Evolutionary conservation across 2,888 invertebrate species (phyloP).

Genomic region (Nipponacmea schrenckii): DNA sequence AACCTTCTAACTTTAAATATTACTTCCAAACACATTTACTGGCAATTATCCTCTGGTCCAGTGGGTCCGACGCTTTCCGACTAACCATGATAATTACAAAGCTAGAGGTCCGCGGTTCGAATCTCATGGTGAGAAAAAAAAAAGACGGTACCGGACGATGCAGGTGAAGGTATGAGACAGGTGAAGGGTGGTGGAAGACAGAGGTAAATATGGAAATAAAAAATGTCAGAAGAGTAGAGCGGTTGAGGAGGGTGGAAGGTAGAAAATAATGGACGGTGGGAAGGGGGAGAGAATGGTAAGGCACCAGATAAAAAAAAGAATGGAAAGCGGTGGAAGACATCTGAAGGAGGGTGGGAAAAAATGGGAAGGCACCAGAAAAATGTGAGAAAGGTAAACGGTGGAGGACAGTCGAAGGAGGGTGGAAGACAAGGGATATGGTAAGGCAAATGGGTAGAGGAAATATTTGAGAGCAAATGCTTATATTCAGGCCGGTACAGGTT

Average conservation of each 20-base stretch:
- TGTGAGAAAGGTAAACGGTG: too few species aligned
- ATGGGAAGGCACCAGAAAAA: too few species aligned
- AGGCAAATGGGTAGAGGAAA: neutral
- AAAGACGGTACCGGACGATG: neutral
- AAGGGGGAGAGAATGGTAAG: too few species aligned
- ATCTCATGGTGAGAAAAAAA: neutral
- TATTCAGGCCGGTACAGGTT: neutral
- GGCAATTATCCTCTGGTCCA: neutral
- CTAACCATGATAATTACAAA: neutral
- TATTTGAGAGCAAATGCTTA: neutral
- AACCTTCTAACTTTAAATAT: too few species aligned
- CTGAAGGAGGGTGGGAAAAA: too few species aligned
- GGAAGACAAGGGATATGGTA: neutral
- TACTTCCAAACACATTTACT: neutral
- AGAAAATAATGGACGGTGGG: too few species aligned
- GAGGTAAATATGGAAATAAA: neutral
- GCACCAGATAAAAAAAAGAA: too few species aligned
- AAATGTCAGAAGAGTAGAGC: neutral
- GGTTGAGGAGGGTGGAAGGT: too few species aligned
- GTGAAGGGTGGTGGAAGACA: neutral
- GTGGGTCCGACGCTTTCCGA: slow-evolving; percentile 5
- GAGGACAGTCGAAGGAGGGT: neutral
- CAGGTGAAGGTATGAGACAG: neutral
- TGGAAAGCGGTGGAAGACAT: too few species aligned
- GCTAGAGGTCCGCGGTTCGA: slow-evolving; percentile 1